Base-by-base conservation (phyloP, 2,888 invertebrate species). In the Xestia sexstrigata region DNA sequence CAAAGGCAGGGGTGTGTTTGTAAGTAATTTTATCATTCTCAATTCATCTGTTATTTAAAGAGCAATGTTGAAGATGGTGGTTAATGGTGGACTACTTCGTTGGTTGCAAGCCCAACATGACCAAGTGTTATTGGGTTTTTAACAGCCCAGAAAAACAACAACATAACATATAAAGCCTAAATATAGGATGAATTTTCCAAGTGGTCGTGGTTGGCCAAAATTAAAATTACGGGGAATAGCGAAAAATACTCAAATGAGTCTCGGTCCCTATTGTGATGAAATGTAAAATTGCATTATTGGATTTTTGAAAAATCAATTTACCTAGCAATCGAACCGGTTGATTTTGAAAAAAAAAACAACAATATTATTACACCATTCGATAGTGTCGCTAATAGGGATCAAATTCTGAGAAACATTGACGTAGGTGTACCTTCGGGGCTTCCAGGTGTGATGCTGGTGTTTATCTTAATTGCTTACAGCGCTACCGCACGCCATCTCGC, bases 1-100 rank as follows among this genome's bases (percentile, higher is more conserved):
- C 79, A 99, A 99, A 94, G 99, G 99, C 7, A 97, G 99, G 83
- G 99, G 99, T 8, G 98, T 98, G 81, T 98, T 99, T 94, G 99
- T 99, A 97, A 98, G 98, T 97, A 35, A 68, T 70, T 42, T 35
- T 49, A 35, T 55, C 4, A 70, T 8, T 47, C 13, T 71, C 23
- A n/a, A 6, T 30, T 8, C n/a, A 11, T 35, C 5, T 35, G 6
- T 39, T 39, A 70, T 45, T 30, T 39, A 17, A 39, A 65, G 1
- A 47, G 20, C 20, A 26, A 20, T 4, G 15, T 55, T 55, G 15
- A 58, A 26, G 7, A 7, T 15, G 7, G 15, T n/a, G n/a, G n/a
- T n/a, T n/a, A n/a, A n/a, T n/a, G n/a, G n/a, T n/a, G n/a, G n/a
- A n/a, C n/a, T n/a, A 58, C 15, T 7, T 26, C 26, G 58, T 58